A percentile compares a stretch with the other conserved stretches of the same genome.
Evolutionary conservation across 2,797 vertebrate species (phyloP).

Genomic region (Thaleichthys pacificus): DNA sequence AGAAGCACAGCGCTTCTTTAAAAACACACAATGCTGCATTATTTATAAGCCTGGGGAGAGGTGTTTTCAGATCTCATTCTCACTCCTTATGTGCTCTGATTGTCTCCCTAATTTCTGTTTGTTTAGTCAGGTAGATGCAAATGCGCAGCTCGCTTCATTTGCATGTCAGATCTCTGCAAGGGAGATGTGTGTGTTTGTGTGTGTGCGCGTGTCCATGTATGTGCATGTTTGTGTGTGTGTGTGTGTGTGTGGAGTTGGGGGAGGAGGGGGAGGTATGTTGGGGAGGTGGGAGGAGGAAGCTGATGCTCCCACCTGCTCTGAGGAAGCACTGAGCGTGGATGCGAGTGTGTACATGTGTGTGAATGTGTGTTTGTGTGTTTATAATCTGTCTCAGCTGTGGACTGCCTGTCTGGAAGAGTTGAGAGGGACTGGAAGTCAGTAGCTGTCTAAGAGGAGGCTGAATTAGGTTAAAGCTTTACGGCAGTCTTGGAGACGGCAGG

Average conservation of each 20-base stretch:
- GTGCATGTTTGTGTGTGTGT: too few species aligned
- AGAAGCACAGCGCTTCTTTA: slow-evolving; percentile 27
- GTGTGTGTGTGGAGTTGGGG: too few species aligned
- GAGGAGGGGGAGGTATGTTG: neutral
- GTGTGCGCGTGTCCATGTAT: neutral
- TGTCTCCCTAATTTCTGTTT: slow-evolving; percentile 68
- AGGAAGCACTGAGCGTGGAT: neutral
- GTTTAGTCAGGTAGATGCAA: slow-evolving; percentile 70
- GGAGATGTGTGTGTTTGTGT: too few species aligned
- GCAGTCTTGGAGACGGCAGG: slow-evolving; percentile 19
- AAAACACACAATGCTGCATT: slow-evolving; percentile 55
- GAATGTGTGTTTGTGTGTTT: neutral
- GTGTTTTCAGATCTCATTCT: slow-evolving; percentile 60
- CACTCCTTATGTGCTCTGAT: slow-evolving; percentile 61
- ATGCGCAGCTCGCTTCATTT: slow-evolving; percentile 55
- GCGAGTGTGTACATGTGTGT: slow-evolving; percentile 8
- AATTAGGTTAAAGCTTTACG: too few species aligned
- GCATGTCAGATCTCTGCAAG: slow-evolving; percentile 43
- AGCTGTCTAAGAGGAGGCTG: neutral
- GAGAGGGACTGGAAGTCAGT: neutral
- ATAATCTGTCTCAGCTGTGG: neutral
- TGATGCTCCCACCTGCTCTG: slow-evolving; percentile 31
- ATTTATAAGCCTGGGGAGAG: slow-evolving; percentile 66
- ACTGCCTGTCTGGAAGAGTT: neutral
- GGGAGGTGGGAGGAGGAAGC: slow-evolving; percentile 26